These are phyloP conservation scores for Tridacna crocea DNA, from an alignment of 2,888 invertebrate genomes.

Conservation along the genomic window DNA sequence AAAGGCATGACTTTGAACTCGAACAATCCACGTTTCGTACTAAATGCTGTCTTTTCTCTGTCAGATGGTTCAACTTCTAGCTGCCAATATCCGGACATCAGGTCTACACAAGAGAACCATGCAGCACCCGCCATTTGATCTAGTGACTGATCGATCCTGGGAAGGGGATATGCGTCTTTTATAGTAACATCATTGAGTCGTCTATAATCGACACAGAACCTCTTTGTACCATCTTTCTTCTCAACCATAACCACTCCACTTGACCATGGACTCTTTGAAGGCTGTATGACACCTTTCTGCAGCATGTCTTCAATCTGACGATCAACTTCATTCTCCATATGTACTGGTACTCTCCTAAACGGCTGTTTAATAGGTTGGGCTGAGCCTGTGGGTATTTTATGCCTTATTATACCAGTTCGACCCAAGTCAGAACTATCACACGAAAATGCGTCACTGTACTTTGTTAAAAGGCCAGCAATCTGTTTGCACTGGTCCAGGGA, in stretches of 20 bases:
- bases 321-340: slow-evolving; percentile 32
- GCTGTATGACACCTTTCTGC: too few relatives aligned
- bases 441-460: slow-evolving; percentile 40
- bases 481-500: slow-evolving; percentile 9
- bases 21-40: slow-evolving; percentile 25
- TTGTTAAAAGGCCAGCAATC: slow-evolving; percentile 25
- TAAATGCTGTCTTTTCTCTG: slow-evolving; percentile 62
- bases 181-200: slow-evolving; percentile 37
- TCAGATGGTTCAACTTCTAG: slow-evolving; percentile 51
- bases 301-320: slow-evolving; percentile 32
- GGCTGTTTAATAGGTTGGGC: slow-evolving; percentile 49
- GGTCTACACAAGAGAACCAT: slow-evolving; percentile 30
- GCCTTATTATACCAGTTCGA: background rate
- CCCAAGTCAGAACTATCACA: slow-evolving; percentile 19
- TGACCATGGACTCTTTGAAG: slow-evolving; percentile 47
- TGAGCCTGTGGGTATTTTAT: slow-evolving; percentile 32
- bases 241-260: slow-evolving; percentile 37
- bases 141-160: slow-evolving; percentile 50
- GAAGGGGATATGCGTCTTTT: too few relatives aligned
- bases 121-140: slow-evolving; percentile 52
- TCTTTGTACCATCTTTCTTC: slow-evolving; percentile 36
- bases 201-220: slow-evolving; percentile 44
- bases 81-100: slow-evolving; percentile 66
- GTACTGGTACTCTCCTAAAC: slow-evolving; percentile 19
- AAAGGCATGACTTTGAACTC: slow-evolving; percentile 63